Conservation (phyloP, 2,113 vertebrate species). For the Malurus elegans region DNA sequence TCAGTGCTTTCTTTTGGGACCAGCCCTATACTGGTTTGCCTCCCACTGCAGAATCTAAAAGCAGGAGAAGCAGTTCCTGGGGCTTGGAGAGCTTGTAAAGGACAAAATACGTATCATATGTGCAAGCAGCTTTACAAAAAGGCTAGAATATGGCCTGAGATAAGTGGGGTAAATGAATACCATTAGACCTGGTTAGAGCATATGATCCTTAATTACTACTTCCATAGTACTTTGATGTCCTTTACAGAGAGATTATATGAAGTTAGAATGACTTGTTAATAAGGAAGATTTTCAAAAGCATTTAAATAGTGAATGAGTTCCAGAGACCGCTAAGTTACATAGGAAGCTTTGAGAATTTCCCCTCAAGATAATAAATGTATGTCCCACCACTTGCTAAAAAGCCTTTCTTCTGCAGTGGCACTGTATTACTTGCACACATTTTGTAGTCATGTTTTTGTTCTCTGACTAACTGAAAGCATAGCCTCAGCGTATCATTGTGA, state of each 20-base stretch:
- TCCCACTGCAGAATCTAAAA: background rate
- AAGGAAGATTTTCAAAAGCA: conserved; percentile 6
- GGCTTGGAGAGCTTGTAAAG: background rate
- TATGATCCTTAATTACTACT: background rate
- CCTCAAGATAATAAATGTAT: background rate
- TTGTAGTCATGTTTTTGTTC: background rate
- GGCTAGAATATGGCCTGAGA: background rate
- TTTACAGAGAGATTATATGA: background rate
- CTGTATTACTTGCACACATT: background rate
- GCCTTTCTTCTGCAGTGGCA: background rate
- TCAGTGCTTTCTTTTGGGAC: background rate
- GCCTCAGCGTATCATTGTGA: background rate
- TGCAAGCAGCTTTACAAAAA: background rate
- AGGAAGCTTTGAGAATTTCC: background rate
- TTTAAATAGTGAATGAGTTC: background rate
- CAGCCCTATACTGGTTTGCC: background rate
- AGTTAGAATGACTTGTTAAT: conserved; percentile 5
- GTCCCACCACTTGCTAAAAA: background rate
- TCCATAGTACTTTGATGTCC: background rate
- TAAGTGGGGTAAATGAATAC: background rate
- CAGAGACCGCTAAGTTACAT: background rate
- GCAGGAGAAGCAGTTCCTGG: background rate
- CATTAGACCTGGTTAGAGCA: background rate
- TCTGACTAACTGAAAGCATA: background rate
- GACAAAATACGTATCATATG: background rate